Evolutionary conservation across 2,888 invertebrate genomes (phyloP).

Genomic region (Agrenia bidenticulata): DNA sequence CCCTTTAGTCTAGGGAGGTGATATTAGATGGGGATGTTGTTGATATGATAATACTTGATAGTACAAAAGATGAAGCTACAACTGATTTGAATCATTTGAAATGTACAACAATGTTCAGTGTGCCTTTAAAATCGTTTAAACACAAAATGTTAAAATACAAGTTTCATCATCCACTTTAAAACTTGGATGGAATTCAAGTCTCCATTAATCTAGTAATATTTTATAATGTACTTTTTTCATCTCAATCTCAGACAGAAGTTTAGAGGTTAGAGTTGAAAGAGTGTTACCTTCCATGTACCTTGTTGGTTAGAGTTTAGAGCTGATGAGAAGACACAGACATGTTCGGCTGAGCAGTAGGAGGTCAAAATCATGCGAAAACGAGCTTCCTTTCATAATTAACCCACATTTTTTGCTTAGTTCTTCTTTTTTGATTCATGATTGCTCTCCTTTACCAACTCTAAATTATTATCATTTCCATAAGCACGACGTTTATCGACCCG

Average conservation of each 20-base stretch:
- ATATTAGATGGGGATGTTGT: too few relatives aligned
- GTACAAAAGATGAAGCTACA: too few relatives aligned
- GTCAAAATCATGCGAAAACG: slow-evolving; percentile 52
- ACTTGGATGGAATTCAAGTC: slow-evolving; percentile 4
- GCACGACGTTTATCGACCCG: slow-evolving; percentile 49
- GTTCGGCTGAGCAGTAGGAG: slow-evolving; percentile 51
- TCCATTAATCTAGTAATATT: too few relatives aligned
- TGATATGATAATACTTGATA: too few relatives aligned
- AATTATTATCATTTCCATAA: slow-evolving; percentile 44
- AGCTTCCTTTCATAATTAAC: slow-evolving; percentile 52
- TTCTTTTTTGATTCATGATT: slow-evolving; percentile 26
- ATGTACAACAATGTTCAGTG: too few relatives aligned
- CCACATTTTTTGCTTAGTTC: slow-evolving; percentile 47
- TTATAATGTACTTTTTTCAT: too few relatives aligned
- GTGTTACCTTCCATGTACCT: too few relatives aligned
- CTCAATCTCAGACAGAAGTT: too few relatives aligned
- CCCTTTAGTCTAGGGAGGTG: too few relatives aligned
- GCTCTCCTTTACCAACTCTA: slow-evolving; percentile 36
- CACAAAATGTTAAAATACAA: slow-evolving; percentile 11
- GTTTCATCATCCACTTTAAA: not conserved
- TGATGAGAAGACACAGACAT: slow-evolving; percentile 36
- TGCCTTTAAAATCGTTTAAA: too few relatives aligned
- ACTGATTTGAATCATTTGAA: slow-evolving; percentile 3
- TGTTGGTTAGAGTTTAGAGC: not conserved
- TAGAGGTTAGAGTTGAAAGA: too few relatives aligned